Conservation (phyloP, 2,888 invertebrate species). For the Nephrotoma guestfalica region DNA sequence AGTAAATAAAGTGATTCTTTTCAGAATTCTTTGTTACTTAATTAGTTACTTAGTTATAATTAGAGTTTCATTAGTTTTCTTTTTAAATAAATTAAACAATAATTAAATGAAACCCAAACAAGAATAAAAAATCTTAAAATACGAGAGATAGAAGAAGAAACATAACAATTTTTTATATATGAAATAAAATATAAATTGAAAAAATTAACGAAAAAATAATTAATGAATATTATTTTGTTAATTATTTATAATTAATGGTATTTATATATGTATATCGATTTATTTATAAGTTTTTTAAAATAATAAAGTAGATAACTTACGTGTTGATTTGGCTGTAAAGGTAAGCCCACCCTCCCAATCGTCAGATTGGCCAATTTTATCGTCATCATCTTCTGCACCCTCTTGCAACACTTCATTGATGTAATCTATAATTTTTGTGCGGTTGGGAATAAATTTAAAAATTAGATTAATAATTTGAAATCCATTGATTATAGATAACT, state of each 20-base stretch:
- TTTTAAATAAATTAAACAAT: not conserved
- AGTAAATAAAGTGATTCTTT: slow-evolving; percentile 14
- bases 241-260: not conserved
- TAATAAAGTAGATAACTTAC: slow-evolving; percentile 41
- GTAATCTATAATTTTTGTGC: slow-evolving; percentile 45
- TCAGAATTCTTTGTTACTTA: not conserved
- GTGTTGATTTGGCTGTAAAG: slow-evolving; percentile 77
- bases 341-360: slow-evolving; percentile 81
- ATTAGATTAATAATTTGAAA: not conserved
- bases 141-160: not conserved
- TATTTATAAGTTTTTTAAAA: slow-evolving; percentile 12
- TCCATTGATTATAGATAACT: not conserved
- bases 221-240: slow-evolving; percentile 6
- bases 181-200: not conserved
- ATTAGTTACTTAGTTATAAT: not conserved
- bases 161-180: not conserved
- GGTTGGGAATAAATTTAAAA: not conserved
- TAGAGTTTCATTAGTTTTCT: not conserved
- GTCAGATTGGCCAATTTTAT: slow-evolving; percentile 39
- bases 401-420: slow-evolving; percentile 71
- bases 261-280: slow-evolving; percentile 7
- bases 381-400: slow-evolving; percentile 38
- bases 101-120: slow-evolving; percentile 8
- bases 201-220: slow-evolving; percentile 16
- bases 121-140: slow-evolving; percentile 15